Percentiles rank a stretch among this genome's conserved stretches.
Conservation (phyloP, 2,888 invertebrate genomes). For the Hyppa rectilinea region DNA sequence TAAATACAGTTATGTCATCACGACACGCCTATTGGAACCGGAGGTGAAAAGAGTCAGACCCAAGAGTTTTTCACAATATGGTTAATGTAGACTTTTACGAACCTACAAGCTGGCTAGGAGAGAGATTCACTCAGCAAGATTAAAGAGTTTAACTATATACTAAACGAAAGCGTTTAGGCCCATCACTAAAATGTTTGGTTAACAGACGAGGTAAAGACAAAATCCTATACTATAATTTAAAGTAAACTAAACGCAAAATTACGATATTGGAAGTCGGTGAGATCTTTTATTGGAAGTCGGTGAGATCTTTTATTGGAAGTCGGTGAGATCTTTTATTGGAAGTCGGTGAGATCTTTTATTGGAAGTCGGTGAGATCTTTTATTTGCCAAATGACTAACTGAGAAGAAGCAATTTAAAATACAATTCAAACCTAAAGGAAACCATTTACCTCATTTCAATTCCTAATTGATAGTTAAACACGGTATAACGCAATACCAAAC, state of each 20-base stretch:
- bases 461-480: conserved; percentile 25
- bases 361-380: neutral
- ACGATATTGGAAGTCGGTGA: neutral
- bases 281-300: neutral
- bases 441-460: conserved; percentile 40
- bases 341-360: too few relatives aligned
- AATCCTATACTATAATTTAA: neutral
- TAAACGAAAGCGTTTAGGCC: neutral
- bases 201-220: neutral
- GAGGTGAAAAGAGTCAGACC: neutral
- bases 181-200: neutral
- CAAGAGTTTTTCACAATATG: neutral
- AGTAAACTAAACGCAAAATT: neutral
- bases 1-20: conserved; percentile 23
- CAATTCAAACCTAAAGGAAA: neutral
- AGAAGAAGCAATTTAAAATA: conserved; percentile 7
- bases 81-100: neutral
- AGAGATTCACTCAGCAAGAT: neutral
- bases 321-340: neutral
- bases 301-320: too few relatives aligned
- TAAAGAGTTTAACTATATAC: neutral
- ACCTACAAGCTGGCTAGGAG: neutral
- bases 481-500: conserved; percentile 19
- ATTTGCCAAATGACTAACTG: neutral
- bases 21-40: neutral